Base-by-base conservation (phyloP, 2,797 vertebrate species). In the Rhinophrynus dorsalis region DNA sequence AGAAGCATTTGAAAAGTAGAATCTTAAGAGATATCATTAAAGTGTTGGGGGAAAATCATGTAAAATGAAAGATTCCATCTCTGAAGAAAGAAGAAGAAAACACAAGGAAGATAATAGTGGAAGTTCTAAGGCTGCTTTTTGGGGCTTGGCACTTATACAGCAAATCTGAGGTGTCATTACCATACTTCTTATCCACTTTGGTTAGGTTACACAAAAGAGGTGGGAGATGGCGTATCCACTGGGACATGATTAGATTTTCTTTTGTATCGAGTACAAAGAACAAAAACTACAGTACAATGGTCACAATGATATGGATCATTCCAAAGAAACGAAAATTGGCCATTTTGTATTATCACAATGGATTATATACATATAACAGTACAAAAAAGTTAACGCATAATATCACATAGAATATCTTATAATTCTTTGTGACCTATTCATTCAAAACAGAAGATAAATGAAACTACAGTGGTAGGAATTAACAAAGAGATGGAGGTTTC, bases 211-310 rank as follows among this genome's bases (percentile, higher is more conserved):
- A 87, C 85, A 87, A 87, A 87, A 84, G 84, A 82, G 78, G 78
- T 78, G 79, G 82, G 84, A 84, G 82, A 66, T 82, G 5, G 83
- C 85, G 83, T 87, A 86, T 87, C 82, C 84, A 84, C 83, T 82
- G 83, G 83, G 84, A 85, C 82, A 86, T 87, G 85, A 87, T 87
- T 86, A 87, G 85, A 87, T 87, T 84, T 83, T 86, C 84, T 84
- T 87, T 87, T 87, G 84, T 87, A 74, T 86, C 63, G 81, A 84
- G 82, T 87, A 85, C 84, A 87, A 87, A 86, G 84, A 79, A 83
- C 83, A 80, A 80, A 82, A 84, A 80, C 79, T 81, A 75, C 78
- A 82, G 83, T 86, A 84, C 80, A 84, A 86, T 87, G 84, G 81
- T 84, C 85, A 86, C 83, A 86, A 85, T 86, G 82, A 84, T 86